Conservation (phyloP, 2,888 invertebrate genomes). For the Campoletis raptor region DNA sequence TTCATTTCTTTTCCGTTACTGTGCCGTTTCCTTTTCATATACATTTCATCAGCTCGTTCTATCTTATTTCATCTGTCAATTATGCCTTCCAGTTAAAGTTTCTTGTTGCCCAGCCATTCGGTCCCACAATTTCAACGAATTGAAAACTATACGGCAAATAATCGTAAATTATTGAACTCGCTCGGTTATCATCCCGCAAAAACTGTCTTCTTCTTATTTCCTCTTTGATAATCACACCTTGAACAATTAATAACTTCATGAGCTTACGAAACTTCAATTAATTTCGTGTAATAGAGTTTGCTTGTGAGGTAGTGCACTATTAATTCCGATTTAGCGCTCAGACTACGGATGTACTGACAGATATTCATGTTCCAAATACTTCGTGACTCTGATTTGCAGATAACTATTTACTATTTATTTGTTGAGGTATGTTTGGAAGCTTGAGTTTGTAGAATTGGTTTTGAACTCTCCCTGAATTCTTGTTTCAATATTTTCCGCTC, state of each 20-base stretch:
- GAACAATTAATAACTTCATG: neutral
- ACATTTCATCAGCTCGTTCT: constrained; percentile 12
- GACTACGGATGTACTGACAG: neutral
- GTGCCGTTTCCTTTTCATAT: neutral
- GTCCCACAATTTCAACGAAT: neutral
- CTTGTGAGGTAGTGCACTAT: neutral
- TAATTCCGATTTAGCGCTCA: neutral
- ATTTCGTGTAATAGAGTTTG: neutral
- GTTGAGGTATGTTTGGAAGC: neutral
- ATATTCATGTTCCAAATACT: neutral
- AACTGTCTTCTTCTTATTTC: neutral
- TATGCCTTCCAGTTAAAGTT: neutral
- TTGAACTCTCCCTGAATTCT: neutral
- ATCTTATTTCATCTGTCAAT: neutral
- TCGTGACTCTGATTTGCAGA: neutral
- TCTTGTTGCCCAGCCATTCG: neutral
- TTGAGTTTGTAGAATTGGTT: neutral
- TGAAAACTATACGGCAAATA: neutral
- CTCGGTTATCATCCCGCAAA: neutral
- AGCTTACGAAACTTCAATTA: neutral
- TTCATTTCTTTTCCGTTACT: neutral
- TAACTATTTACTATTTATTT: neutral
- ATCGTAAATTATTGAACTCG: neutral
- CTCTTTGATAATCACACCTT: neutral
- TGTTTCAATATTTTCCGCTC: neutral